Base-by-base conservation (phyloP, 2,113 vertebrate species). In the Marmota monax region DNA sequence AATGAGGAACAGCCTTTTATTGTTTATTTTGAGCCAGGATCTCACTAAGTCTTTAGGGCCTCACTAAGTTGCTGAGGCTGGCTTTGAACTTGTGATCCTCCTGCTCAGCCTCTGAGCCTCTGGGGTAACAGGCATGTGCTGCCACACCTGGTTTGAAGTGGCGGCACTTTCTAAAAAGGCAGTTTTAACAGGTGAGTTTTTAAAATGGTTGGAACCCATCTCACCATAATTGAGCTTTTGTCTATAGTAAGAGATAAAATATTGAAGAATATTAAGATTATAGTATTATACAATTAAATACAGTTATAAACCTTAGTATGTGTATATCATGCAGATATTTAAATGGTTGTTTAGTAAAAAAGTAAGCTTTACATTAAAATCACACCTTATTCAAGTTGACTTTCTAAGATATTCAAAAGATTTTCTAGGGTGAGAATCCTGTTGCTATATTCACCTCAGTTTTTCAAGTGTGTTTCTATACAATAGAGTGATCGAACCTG, bases 191-290 rank as follows among this genome's bases (percentile, higher is more conserved):
- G 5, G 18, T 25, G 22, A 32, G 5, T 69, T 76, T 82, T 88
- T 23, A 5, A 92, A 95, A 83, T 88, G 18, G 0, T 42, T 95
- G 92, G 10, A 88, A 56, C 32, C 58, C 61, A 88, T 92, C 53
- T 73, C 65, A 74, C 32, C 1, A 67, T 51, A 78, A 70, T 22
- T 83, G 39, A 92, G 83, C 3, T 39, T 88, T 45, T 61, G 16
- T 34, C 2, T 84, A 84, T 14, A 84, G 63, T 34, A 92, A 84
- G 61, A 69, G 25, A 11, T 92, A 37, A 69, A 53, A 65, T 37
- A 84, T 74, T 23, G 53, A 22, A 61, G 37, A 74, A 51, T 88
- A 51, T 82, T 69, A 86, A 65, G 32, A 0, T 63, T 72, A 1
- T 63, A 51, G 48, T 63, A 20, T 61, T 48, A 20, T 12, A 73